Evolutionary conservation across 2,797 vertebrate species (phyloP), one percentile per base, ranked within the genome.

Genomic region (Clarias platycephalus): DNA sequence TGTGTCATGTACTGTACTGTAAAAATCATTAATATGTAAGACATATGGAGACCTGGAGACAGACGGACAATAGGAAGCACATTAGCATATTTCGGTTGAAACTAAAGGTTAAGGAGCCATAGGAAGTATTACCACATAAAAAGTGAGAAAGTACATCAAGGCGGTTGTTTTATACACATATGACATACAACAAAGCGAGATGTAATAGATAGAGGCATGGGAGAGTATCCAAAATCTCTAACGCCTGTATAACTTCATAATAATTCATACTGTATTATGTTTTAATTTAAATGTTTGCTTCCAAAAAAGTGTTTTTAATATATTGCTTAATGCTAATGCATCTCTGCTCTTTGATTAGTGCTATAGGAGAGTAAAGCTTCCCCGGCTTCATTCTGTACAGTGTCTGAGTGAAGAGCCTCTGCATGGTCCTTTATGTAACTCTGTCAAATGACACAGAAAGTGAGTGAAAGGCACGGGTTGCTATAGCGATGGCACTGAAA

Each of bases 401-500:
- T 85, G 71, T 84, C 88, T 81, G 53, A 67, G 71, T 86, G 82
- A 87, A 84, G 81, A 84, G 83, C 66, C 57, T 89, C 77, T 86
- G 87, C 88, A 60, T 86, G 80, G 71, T 72, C 53, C 18, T 87
- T 86, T 89, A 87, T 86, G 81, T 88, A 88, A 88, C 81, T 81
- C 84, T 58, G 87, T 89, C 86, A 82, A 90, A 88, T 80, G 86
- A 89, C 87, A 87, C 81, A 79, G 75, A 88, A 86, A 82, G 85
- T 89, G 84, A 90, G 90, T 88, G 86, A 82, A 87, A 87, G 82
- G 87, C 87, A 90, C 82, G 83, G 86, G 92, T 94, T 94, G 91
- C 92, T 90, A 94, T 94, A 92, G 93, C 88, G 91, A 94, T 83
- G 0, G 66, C 28, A 86, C 83, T 82, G 84, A 78, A 89, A 91